Base-by-base conservation (phyloP, 2,888 invertebrate species). In the Liposcelis brunnea region DNA sequence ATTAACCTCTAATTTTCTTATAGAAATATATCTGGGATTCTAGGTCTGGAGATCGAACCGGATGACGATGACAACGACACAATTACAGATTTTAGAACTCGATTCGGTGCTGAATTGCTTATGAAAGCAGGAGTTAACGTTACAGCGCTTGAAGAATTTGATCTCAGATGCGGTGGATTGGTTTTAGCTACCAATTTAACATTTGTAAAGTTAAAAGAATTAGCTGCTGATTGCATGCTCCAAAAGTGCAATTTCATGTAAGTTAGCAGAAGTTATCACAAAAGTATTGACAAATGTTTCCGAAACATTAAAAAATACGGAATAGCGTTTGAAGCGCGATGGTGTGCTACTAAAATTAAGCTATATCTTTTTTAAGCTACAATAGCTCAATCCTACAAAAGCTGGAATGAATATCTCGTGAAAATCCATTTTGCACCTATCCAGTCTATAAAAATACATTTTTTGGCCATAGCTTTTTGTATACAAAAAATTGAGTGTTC, bases 31-130 rank as follows among this genome's bases (percentile, higher is more conserved):
- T 32, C n/a, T 11, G 10, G 32, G 14, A 46, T 31, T 11, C 2
- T 33, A 54, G 55, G 54, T 37, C 78, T 81, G 51, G 80, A 80
- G 66, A 70, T 81, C 62, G 79, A 79, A 60, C 60, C 71, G 61
- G 78, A 78, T 52, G 78, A 77, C 57, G 78, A 78, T 52, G 77
- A 77, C 57, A 78, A 80, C 54, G 79, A 79, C 50, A 74, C 74
- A 16, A 73, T 77, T n/a, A 79, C 78, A 44, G 79, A 80, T 59
- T 77, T 81, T 52, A 72, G 73, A 57, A 75, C 79, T 53, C 69
- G 79, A 53, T 82, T 83, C 58, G 75, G 74, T 7, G 73, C 73
- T 53, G 74, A 72, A 48, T 60, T 76, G 44, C 61, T 83, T 18
- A 65, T 70, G 58, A 66, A 70, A 37, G 72, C 74, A 56, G 77